Percentiles rank a stretch among this genome's conserved stretches.
Conservation (phyloP, 2,888 invertebrate species). For the Aphrophora alni region DNA sequence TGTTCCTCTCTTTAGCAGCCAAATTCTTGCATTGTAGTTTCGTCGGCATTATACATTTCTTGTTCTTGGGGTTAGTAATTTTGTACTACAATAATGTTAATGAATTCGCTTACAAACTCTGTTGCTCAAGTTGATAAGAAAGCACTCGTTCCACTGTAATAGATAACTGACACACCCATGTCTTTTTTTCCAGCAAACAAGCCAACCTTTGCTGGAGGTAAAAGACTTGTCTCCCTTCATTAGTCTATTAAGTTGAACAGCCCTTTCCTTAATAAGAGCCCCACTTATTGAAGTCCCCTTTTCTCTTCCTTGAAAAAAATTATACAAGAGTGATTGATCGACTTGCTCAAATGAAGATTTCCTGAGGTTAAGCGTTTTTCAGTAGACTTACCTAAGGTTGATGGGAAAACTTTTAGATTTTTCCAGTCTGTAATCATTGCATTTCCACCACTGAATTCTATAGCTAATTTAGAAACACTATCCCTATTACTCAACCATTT, state of each 20-base stretch:
- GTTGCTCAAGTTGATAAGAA: too few species aligned
- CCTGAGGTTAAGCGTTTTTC: neutral
- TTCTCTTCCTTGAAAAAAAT: slow-evolving; percentile 42
- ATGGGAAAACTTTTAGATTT: slow-evolving; percentile 40
- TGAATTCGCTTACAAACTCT: too few species aligned
- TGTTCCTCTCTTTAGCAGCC: too few species aligned
- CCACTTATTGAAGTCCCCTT: slow-evolving; percentile 46
- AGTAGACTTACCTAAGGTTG: neutral
- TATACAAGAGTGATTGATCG: slow-evolving; percentile 40
- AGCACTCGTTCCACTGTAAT: too few species aligned
- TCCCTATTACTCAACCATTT: slow-evolving; percentile 42
- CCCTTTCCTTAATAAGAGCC: slow-evolving; percentile 48
- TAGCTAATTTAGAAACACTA: slow-evolving; percentile 35
- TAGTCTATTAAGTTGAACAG: slow-evolving; percentile 43
- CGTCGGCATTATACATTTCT: too few species aligned
- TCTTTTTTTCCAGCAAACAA: slow-evolving; percentile 49
- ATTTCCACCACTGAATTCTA: slow-evolving; percentile 40
- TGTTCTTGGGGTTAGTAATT: too few species aligned
- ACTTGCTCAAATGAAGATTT: slow-evolving; percentile 34
- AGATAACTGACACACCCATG: too few species aligned
- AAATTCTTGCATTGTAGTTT: too few species aligned
- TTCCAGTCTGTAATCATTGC: slow-evolving; percentile 44
- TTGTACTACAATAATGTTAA: too few species aligned
- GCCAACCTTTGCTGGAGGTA: slow-evolving; percentile 50
- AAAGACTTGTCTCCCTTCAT: slow-evolving; percentile 45